Evolutionary conservation across 2,113 vertebrate genomes (phyloP), one percentile per base, ranked within the genome.

Genomic region (Pollachius pollachius): DNA sequence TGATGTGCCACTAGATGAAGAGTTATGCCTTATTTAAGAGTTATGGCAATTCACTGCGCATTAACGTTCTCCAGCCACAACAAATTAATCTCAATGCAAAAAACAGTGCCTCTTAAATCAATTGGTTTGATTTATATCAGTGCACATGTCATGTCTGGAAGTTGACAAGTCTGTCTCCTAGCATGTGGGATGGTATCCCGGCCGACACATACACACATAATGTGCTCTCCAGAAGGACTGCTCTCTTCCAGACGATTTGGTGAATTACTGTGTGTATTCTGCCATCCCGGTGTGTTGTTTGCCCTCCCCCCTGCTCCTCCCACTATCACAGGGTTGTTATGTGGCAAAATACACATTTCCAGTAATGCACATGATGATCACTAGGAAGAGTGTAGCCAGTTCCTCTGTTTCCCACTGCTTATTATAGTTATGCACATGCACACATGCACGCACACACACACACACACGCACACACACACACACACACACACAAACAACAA

Each of bases 251-350:
- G 72, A 74, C 19, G 18, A 52, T 62, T 65, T 66, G 68, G 64
- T 75, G 69, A 82, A 81, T 81, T 72, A 71, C 63, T 76, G 19
- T 56, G 72, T 52, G 74, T 69, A 70, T 67, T 79, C 82, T 84
- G 73, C 68, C 81, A 72, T 81, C 71, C 59, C 18, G 23, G 70
- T 84, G 75, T 69, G 74, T 41, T 83, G 75, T 84, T 87, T 86
- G 80, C 34, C 18, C 74, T 75, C 71, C 63, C 74, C 73, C 68
- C 62, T 67, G 63, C 63, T 70, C 61, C 52, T 79, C 75, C 60
- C 63, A 79, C 73, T 84, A 76, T 73, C 72, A 76, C 77, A 34
- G 5, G 62, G 60, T 62, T 86, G 85, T 77, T 74, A 84, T 73
- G 79, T 64, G 52, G 71, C 64, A 69, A 76, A 84, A 81, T 34